Evolutionary conservation across 2,113 vertebrate genomes (phyloP), one percentile per base, ranked within the genome.

Genomic region (Reinhardtius hippoglossoides): DNA sequence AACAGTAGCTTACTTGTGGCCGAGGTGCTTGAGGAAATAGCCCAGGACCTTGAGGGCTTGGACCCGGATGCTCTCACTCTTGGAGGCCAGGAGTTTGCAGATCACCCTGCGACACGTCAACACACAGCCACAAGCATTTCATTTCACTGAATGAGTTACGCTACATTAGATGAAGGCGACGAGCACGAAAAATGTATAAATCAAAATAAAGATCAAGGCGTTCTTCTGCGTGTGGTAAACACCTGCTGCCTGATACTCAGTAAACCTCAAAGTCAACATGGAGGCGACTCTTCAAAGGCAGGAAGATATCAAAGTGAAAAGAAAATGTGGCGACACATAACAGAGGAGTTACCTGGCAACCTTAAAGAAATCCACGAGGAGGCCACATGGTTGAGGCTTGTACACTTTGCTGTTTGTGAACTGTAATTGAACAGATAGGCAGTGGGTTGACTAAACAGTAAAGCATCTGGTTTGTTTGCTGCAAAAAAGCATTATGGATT

Each of bases 21-120:
- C 98, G 52, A 99, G 95, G 88, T 99, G 98, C 83, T 99, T 99
- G 76, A 99, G 96, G 93, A 99, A 99, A 92, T 99, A 99, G 80
- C 98, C 98, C 48, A 99, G 95, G 80, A 99, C 98, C 91, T 99
- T 99, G 84, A 99, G 95, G 23, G 98, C 98, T 90, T 99, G 98
- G 62, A 99, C 98, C 81, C 98, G 96, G 90, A 99, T 99, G 70
- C 98, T 99, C 88, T 99, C 98, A 72, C 97, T 99, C 93, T 99
- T 99, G 10, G 98, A 99, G 79, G 98, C 98, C 92, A 99, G 79
- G 67, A 99, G 95, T 88, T 99, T 99, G 93, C 99, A 99, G 92
- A 99, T 98, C 64, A 99, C 98, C 87, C 98, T 99, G 92, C 58
- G 90, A 82, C 73, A 81, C 5, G 35, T 31, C 31, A 31, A 87